Conservation (phyloP, 2,113 vertebrate genomes). For the Hippopotamus amphibius region DNA sequence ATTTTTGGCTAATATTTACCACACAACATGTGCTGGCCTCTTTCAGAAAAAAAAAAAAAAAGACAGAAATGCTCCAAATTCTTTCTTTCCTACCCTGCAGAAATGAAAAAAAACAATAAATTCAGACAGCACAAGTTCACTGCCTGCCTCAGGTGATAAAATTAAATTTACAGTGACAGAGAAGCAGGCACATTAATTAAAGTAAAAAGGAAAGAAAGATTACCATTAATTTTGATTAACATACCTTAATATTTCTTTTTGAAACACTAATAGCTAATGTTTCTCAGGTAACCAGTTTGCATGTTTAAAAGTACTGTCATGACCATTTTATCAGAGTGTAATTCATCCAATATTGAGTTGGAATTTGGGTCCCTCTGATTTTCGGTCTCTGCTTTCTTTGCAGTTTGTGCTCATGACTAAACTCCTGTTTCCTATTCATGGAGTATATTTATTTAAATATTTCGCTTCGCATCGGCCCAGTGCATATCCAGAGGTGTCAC, state of each 20-base stretch:
- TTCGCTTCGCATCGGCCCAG: background rate
- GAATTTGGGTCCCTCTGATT: background rate
- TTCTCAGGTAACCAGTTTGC: background rate
- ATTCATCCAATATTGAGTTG: background rate
- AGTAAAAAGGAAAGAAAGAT: background rate
- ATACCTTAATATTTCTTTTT: background rate
- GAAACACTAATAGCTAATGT: background rate
- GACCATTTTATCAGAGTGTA: background rate
- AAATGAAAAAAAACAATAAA: background rate
- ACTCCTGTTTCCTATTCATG: background rate
- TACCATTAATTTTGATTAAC: background rate
- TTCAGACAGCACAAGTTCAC: background rate
- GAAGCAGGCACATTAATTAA: background rate
- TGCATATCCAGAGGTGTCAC: background rate
- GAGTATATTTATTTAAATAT: slow-evolving; percentile 3
- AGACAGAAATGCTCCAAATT: background rate
- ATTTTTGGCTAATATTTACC: slow-evolving; percentile 1
- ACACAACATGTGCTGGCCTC: background rate
- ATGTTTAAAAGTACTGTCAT: background rate
- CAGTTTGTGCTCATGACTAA: background rate
- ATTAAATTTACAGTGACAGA: background rate
- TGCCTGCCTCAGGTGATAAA: background rate
- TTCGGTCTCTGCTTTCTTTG: background rate
- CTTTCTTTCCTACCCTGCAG: background rate
- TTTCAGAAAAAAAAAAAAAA: background rate